Evolutionary conservation across 2,888 invertebrate genomes (phyloP), one percentile per base, ranked within the genome.

Genomic region (Teleiodes luculella): DNA sequence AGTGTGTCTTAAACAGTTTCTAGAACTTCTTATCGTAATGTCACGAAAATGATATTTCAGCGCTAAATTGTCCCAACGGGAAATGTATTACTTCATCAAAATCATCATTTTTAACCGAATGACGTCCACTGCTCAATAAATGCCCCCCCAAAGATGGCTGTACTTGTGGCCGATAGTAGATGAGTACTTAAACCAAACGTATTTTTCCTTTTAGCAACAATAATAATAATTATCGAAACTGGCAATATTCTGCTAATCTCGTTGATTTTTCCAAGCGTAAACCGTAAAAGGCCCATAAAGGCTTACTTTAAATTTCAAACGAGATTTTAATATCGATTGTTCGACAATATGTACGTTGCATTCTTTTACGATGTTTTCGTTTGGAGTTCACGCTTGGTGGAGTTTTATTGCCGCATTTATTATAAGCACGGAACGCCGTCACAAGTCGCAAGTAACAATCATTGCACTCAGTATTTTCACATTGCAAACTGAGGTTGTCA

Each of bases 321-420:
- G 63, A 66, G 60, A 62, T 63, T 60, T 62, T 69, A 71, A 67
- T 67, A 67, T 64, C 58, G 61, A 68, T 66, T 63, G 63, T 58
- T 58, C 57, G 58, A 53, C 63, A 60, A 62, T 65, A 60, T 59
- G 59, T 62, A 65, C 57, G 56, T 57, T 53, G 59, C 65, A 71
- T 71, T 70, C 65, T 70, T 72, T 70, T 67, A 70, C 62, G 64
- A 72, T 69, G 65, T 71, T 71, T 69, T 64, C 70, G 63, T 74
- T 70, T 72, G 66, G 64, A 69, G 71, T 80, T 74, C 70, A 71
- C 78, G 80, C 72, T 73, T 74, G 64, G 65, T 60, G 59, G 66
- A 67, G 57, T 76, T 80, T 80, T 74, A 78, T 67, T 66, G 64
- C 67, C 53, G 62, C 65, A 61, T 63, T 66, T 68, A 66, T 67